These are phyloP conservation scores for Boloria selene DNA, from an alignment of 2,888 invertebrate species.

Conservation along the genomic window DNA sequence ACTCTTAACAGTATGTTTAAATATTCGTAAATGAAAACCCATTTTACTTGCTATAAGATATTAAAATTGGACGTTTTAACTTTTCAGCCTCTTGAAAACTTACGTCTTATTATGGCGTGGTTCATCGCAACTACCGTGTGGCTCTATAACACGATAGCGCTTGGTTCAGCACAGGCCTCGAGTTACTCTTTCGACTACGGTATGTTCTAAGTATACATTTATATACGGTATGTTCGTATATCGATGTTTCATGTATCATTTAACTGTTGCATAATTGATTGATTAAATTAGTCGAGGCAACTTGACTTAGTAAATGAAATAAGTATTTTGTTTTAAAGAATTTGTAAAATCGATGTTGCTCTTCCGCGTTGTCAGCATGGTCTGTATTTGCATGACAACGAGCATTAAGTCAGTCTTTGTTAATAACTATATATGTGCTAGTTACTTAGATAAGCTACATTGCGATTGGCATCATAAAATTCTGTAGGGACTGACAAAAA, in stretches of 20 bases:
- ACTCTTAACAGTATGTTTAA: slow-evolving; percentile 80
- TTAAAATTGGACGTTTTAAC: background rate
- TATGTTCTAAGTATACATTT: slow-evolving; percentile 46
- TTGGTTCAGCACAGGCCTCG: slow-evolving; percentile 75
- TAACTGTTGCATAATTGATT: slow-evolving; percentile 9
- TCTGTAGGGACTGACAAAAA: slow-evolving; percentile 6
- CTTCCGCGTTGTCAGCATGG: slow-evolving; percentile 70
- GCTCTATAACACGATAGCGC: slow-evolving; percentile 80
- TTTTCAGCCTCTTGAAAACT: slow-evolving; percentile 59
- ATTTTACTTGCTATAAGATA: background rate
- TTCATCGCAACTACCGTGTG: slow-evolving; percentile 81
- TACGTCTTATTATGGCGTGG: slow-evolving; percentile 82
- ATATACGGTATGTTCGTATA: background rate
- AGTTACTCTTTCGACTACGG: slow-evolving; percentile 73
- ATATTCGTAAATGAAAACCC: background rate
- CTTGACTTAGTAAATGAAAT: slow-evolving; percentile 23
- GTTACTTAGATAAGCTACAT: slow-evolving; percentile 26
- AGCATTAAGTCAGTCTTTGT: slow-evolving; percentile 45
- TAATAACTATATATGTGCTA: slow-evolving; percentile 24
- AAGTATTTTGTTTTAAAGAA: slow-evolving; percentile 35
- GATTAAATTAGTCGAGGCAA: slow-evolving; percentile 8
- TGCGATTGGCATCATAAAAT: slow-evolving; percentile 15
- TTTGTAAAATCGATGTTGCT: slow-evolving; percentile 54
- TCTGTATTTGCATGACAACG: slow-evolving; percentile 71
- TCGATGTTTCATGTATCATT: slow-evolving; percentile 13